Evolutionary conservation across 64 coral and sea anemone genomes (phyloP).

Genomic region (Montipora sp.): DNA sequence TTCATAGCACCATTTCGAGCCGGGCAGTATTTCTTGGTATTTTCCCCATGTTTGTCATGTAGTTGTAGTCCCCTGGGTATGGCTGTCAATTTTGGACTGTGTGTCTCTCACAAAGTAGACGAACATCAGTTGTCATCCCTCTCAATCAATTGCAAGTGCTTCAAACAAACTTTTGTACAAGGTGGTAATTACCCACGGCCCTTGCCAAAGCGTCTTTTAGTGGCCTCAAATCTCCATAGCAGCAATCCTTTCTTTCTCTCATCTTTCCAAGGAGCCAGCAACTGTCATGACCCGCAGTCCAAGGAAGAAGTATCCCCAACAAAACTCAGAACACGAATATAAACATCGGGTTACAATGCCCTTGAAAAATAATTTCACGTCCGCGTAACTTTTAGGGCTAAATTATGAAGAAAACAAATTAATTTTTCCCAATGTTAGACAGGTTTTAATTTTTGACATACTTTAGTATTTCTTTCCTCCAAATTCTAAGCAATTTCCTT

Average conservation of each 20-base stretch:
- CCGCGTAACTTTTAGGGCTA: no score
- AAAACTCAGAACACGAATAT: slow-evolving; percentile 3
- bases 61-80: not conserved
- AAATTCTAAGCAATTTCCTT: no score
- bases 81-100: not conserved
- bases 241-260: not conserved
- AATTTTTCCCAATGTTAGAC: no score
- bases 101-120: not conserved
- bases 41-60: not conserved
- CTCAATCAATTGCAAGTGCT: not conserved
- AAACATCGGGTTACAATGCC: slow-evolving; percentile 23
- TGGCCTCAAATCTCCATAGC: not conserved
- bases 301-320: not conserved
- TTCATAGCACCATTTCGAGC: not conserved
- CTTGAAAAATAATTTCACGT: not conserved
- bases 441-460: no score
- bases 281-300: not conserved
- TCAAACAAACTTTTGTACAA: not conserved
- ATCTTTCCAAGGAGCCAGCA: not conserved
- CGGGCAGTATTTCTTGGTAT: not conserved
- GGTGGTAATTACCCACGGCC: not conserved
- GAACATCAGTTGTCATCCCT: not conserved
- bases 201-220: not conserved
- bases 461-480: no score
- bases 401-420: no score